Conservation (phyloP, 2,113 vertebrate species). For the Pica pica region DNA sequence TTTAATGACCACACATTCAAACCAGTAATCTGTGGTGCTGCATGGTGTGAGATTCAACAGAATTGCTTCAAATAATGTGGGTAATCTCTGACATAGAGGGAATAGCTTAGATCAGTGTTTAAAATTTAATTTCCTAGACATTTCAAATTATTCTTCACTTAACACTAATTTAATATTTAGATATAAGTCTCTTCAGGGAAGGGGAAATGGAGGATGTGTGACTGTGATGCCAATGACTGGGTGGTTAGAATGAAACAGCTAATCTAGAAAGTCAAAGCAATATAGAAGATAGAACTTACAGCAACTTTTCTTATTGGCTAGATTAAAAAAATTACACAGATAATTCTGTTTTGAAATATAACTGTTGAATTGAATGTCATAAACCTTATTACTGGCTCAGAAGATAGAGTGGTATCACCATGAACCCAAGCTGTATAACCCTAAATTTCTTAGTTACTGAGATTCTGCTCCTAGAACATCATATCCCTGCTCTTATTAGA, state of each 20-base stretch:
- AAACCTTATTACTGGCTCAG: neutral
- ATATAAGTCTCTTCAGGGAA: neutral
- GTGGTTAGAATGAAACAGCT: neutral
- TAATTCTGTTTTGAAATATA: neutral
- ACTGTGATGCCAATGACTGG: neutral
- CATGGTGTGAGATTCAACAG: neutral
- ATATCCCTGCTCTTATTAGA: neutral
- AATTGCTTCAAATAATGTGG: neutral
- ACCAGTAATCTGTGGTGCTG: neutral
- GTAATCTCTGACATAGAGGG: neutral
- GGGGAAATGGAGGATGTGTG: neutral
- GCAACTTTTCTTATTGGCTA: neutral
- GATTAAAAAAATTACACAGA: neutral
- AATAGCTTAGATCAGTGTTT: neutral
- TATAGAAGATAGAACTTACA: neutral
- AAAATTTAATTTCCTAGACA: conserved; percentile 19
- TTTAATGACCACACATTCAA: neutral
- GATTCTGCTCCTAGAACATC: neutral
- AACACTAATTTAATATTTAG: conserved; percentile 7
- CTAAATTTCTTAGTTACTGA: neutral
- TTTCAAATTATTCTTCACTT: conserved; percentile 29
- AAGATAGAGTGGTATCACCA: neutral
- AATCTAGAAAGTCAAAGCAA: neutral
- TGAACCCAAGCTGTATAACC: neutral
- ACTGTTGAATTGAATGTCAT: neutral